Evolutionary conservation across 2,888 invertebrate species (phyloP), one percentile per base, ranked within the genome.

Genomic region (Epicampocera succincta): DNA sequence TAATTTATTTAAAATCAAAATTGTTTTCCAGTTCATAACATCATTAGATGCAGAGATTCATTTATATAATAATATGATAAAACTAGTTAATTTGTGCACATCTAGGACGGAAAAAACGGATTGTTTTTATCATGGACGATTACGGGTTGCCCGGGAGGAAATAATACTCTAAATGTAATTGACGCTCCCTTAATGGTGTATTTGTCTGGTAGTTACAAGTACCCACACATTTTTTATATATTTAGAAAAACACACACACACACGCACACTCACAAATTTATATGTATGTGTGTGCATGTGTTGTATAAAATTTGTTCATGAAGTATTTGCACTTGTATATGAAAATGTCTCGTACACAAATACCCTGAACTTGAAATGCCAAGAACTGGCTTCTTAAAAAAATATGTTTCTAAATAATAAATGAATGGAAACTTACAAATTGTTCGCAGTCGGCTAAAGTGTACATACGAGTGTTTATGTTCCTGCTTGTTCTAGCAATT

Each of bases 301-400:
- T 9, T 9, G 33, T 33, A 33, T 9, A 33, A 50, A 69, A 17
- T 33, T 56, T 29, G 29, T 61, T 17, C 63, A 42, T 15, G 13
- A 46, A 61, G 40, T 52, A 44, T 50, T 29, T 63, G 4, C 15
- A 48, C 29, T 40, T 5, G 25, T 25, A 50, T 17, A 9, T 5
- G 11, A 65, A 52, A 19, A 75, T 42, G 38, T 75, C 25, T 66
- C 25, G 40, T 54, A 42, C 29, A 33, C 52, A 78, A 33, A 44
- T 66, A 71, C 65, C 75, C 58, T 80, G 80, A 80, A 80, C 80
- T 80, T 80, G 72, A 80, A 71, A 72, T 80, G 80, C 61, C 61
- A 76, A 80, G 61, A 66, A 66, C 54, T 66, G 29, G 48, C 38
- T 58, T 19, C 19, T 48, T 63, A 29, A 73, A 68, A 76, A 25